A percentile compares a stretch with the other conserved stretches of the same genome.
Evolutionary conservation across 1,140 invertebrate species (phyloP).

Genomic region (Drosophila quadrilineata): DNA sequence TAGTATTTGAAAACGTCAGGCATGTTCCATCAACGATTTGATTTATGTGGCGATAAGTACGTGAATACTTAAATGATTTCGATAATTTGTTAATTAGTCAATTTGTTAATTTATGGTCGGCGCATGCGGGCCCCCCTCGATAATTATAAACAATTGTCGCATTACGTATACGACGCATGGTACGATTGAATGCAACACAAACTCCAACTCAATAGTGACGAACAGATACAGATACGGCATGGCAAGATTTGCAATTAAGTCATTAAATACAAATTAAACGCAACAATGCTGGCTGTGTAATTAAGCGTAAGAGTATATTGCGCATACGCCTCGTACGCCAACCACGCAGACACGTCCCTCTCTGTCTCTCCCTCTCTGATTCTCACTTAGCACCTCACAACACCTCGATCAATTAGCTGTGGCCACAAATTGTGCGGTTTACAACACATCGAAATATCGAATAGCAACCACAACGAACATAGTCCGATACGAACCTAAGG

Average conservation of each 20-base stretch:
- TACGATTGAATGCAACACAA: no score
- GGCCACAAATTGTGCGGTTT: slow-evolving; percentile 24
- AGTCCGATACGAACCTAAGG: slow-evolving; percentile 14
- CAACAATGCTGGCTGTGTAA: slow-evolving; percentile 46
- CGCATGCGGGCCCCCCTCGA: slow-evolving; percentile 44
- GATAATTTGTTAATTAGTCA: slow-evolving; percentile 52
- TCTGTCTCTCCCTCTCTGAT: slow-evolving; percentile 16
- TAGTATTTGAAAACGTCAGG: no score
- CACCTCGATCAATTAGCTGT: slow-evolving; percentile 27
- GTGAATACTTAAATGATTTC: slow-evolving; percentile 27
- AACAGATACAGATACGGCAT: slow-evolving; percentile 30
- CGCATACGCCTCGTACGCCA: slow-evolving; percentile 54
- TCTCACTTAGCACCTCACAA: slow-evolving; percentile 11
- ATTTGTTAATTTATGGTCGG: slow-evolving; percentile 19
- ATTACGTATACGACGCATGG: slow-evolving; percentile 41
- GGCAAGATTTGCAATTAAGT: slow-evolving; percentile 53
- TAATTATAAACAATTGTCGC: slow-evolving; percentile 17
- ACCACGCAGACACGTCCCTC: slow-evolving; percentile 5
- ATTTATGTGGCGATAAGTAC: slow-evolving; percentile 35
- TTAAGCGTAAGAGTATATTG: slow-evolving; percentile 51
- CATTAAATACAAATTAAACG: slow-evolving; percentile 70
- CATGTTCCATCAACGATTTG: slow-evolving; percentile 13
- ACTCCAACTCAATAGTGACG: background rate
- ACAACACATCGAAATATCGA: slow-evolving; percentile 21
- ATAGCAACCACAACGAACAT: slow-evolving; percentile 1